phyloP scores from a whole-genome alignment of 2,797 vertebrate genomes.

The Heterohyrax brucei region DNA sequence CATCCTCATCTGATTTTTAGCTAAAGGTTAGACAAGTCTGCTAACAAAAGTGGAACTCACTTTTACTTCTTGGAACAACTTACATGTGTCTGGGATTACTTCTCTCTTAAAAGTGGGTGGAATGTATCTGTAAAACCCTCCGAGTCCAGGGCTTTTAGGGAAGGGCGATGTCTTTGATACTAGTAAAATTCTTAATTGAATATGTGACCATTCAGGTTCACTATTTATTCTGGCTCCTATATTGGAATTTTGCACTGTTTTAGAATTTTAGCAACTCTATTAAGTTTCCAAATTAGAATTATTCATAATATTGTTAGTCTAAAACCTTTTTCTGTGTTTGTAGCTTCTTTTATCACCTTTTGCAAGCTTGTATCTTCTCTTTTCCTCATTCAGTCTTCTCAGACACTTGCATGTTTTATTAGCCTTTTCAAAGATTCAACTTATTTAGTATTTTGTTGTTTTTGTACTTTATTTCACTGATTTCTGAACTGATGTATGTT shows the following conservation, averaged over 20 bases:
- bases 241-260: constrained; percentile 58
- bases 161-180: background rate
- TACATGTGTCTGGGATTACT: constrained; percentile 8
- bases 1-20: constrained; percentile 40
- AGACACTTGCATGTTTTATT: constrained; percentile 14
- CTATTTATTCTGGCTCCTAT: constrained; percentile 26
- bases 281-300: constrained; percentile 20
- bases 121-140: constrained; percentile 36
- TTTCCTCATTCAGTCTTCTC: background rate
- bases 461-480: background rate
- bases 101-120: background rate
- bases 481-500: background rate
- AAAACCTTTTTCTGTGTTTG: background rate
- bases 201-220: background rate
- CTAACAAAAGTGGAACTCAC: background rate
- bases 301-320: constrained; percentile 13
- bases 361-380: background rate
- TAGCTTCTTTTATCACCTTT: background rate
- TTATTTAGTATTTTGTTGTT: background rate
- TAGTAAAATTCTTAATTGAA: constrained; percentile 20
- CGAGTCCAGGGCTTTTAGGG: constrained; percentile 5
- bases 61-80: constrained; percentile 65
- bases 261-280: background rate
- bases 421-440: constrained; percentile 28
- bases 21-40: constrained; percentile 23